Conservation (phyloP, 2,888 invertebrate genomes). For the Parnassius orleans region DNA sequence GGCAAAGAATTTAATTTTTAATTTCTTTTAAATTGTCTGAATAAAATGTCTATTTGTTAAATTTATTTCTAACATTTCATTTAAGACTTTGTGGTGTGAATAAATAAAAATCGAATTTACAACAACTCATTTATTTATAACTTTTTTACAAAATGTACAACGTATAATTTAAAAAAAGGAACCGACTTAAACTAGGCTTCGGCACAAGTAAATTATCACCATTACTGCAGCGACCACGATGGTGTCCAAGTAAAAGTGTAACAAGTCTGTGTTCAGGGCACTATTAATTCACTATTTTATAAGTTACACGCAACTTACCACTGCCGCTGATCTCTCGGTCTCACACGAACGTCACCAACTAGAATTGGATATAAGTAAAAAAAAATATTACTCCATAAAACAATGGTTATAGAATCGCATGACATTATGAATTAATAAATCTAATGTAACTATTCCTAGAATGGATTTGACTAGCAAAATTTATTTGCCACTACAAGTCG, state of each 20-base stretch:
- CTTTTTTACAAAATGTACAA: conserved; percentile 48
- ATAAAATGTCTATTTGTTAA: conserved; percentile 75
- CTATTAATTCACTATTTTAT: conserved; percentile 62
- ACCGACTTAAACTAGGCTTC: conserved; percentile 28
- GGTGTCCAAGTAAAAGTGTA: conserved; percentile 30
- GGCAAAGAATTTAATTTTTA: conserved; percentile 67
- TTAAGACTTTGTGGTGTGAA: conserved; percentile 4
- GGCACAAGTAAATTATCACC: conserved; percentile 30
- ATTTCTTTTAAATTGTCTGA: conserved; percentile 76
- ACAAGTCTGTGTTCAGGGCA: conserved; percentile 42
- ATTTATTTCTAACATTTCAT: conserved; percentile 41
- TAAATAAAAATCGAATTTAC: conserved; percentile 51
- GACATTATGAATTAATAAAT: no score
- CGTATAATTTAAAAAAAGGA: conserved; percentile 33
- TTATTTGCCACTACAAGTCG: no score
- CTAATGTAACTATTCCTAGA: no score
- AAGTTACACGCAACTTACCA: conserved; percentile 71
- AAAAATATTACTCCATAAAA: not conserved
- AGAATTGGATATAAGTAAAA: conserved; percentile 45
- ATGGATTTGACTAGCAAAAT: no score
- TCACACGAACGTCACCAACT: conserved; percentile 54
- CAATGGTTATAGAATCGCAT: no score
- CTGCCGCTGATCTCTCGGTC: conserved; percentile 38
- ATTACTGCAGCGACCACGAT: conserved; percentile 26
- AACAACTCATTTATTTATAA: conserved; percentile 45